A percentile compares a stretch with the other conserved stretches of the same genome.
Conservation (phyloP, 2,888 invertebrate genomes). For the Hirtodrosophila confusa region DNA sequence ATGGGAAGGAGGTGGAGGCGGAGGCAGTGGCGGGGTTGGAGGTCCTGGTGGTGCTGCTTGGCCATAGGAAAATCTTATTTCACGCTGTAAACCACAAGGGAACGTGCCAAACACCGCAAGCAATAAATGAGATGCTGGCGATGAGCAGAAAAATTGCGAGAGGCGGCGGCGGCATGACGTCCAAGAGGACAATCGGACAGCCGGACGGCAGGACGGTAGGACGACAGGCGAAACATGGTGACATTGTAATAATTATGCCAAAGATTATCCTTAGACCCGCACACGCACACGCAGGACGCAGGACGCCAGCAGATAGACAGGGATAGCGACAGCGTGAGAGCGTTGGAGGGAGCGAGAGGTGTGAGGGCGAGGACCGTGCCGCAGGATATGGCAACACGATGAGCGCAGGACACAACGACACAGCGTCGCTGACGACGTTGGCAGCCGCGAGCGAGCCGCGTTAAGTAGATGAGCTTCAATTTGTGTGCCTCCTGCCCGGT, state of each 20-base stretch:
- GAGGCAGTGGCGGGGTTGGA: neutral
- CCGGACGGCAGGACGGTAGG: constrained; percentile 1
- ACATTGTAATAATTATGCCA: constrained; percentile 81
- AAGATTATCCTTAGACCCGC: constrained; percentile 78
- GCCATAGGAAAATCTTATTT: constrained; percentile 77
- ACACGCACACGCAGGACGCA: constrained; percentile 36
- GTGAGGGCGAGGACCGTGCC: constrained; percentile 63
- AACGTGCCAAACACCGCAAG: constrained; percentile 79
- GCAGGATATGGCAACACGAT: constrained; percentile 67
- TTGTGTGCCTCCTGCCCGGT: constrained; percentile 57
- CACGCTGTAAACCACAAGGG: constrained; percentile 79
- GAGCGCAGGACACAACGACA: constrained; percentile 50
- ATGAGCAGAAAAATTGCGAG: constrained; percentile 69
- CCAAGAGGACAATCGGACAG: constrained; percentile 19
- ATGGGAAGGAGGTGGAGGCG: neutral
- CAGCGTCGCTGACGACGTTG: constrained; percentile 61
- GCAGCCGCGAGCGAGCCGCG: constrained; percentile 72
- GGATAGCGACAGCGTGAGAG: neutral
- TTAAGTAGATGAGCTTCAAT: constrained; percentile 77
- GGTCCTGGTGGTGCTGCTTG: constrained; percentile 16
- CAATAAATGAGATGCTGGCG: constrained; percentile 74
- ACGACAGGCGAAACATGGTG: constrained; percentile 72
- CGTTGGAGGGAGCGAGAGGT: constrained; percentile 23
- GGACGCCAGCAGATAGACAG: constrained; percentile 6
- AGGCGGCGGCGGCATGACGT: constrained; percentile 20